Conservation (phyloP, 2,888 invertebrate species). For the Copidosoma aretas region DNA sequence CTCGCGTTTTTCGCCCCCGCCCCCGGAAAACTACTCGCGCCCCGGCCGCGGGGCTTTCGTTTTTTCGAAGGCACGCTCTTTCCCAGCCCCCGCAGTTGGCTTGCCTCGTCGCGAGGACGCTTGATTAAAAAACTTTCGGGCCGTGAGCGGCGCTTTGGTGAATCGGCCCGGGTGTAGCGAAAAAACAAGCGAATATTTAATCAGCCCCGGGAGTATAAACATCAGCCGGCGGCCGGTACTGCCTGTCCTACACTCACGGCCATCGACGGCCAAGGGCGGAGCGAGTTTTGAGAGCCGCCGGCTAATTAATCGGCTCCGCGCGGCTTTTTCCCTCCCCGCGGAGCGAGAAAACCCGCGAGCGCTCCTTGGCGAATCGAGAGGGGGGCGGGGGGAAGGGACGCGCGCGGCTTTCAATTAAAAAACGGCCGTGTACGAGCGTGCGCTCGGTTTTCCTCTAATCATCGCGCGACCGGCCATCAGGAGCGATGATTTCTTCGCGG, state of each 20-base stretch:
- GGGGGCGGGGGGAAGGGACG: constrained; percentile 13
- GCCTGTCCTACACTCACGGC: constrained; percentile 7
- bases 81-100: no score
- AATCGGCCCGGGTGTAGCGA: neutral
- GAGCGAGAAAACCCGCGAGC: constrained; percentile 34
- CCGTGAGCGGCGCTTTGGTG: no score
- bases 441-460: constrained; percentile 26
- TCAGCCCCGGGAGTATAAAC: constrained; percentile 16
- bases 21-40: no score
- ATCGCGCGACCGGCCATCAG: constrained; percentile 22
- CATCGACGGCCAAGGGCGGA: constrained; percentile 1
- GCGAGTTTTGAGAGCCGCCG: constrained; percentile 22
- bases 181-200: constrained; percentile 15
- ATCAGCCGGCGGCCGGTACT: no score
- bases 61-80: no score
- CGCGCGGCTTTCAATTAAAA: constrained; percentile 29
- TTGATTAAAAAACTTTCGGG: no score
- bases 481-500: constrained; percentile 10
- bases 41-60: no score
- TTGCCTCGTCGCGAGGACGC: no score
- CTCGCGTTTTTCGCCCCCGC: no score
- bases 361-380: constrained; percentile 27
- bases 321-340: no score
- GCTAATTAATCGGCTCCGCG: constrained; percentile 34
- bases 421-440: constrained; percentile 2